Conservation (phyloP, 2,888 invertebrate genomes). For the Anagyrus pseudococci region DNA sequence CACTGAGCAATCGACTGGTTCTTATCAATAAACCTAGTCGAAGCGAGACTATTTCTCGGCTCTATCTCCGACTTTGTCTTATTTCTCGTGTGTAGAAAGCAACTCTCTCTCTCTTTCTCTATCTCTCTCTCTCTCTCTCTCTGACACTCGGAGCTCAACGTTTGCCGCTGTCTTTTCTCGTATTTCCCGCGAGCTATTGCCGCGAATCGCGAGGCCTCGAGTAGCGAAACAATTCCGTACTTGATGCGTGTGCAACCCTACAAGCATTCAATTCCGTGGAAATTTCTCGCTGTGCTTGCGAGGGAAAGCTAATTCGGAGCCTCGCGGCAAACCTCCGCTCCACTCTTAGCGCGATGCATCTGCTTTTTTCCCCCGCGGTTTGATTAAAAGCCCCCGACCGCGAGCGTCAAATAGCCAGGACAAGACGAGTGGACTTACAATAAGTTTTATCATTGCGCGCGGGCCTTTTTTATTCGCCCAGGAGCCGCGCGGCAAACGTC, state of each 20-base stretch:
- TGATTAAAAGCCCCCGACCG: no score
- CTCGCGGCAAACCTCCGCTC: background rate
- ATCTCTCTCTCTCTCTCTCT: no score
- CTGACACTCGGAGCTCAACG: no score
- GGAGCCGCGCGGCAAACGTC: no score
- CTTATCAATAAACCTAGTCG: no score
- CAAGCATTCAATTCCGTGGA: slow-evolving; percentile 50
- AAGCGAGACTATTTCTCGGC: no score
- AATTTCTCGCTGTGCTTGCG: slow-evolving; percentile 31
- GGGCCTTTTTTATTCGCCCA: no score
- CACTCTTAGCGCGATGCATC: background rate
- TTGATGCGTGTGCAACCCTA: slow-evolving; percentile 27
- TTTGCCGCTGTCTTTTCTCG: background rate
- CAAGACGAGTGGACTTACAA: background rate
- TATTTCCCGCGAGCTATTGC: slow-evolving; percentile 22
- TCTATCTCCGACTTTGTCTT: no score
- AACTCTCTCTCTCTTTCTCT: no score
- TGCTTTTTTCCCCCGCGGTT: background rate
- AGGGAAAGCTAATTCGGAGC: background rate
- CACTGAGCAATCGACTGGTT: no score
- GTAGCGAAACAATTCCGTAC: slow-evolving; percentile 46
- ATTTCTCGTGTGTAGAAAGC: no score
- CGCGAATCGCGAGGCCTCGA: slow-evolving; percentile 33
- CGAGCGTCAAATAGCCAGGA: no score
- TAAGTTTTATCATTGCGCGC: background rate